These are phyloP conservation scores for Bombus superbus DNA, from an alignment of 1,140 invertebrate genomes.

Conservation along the genomic window DNA sequence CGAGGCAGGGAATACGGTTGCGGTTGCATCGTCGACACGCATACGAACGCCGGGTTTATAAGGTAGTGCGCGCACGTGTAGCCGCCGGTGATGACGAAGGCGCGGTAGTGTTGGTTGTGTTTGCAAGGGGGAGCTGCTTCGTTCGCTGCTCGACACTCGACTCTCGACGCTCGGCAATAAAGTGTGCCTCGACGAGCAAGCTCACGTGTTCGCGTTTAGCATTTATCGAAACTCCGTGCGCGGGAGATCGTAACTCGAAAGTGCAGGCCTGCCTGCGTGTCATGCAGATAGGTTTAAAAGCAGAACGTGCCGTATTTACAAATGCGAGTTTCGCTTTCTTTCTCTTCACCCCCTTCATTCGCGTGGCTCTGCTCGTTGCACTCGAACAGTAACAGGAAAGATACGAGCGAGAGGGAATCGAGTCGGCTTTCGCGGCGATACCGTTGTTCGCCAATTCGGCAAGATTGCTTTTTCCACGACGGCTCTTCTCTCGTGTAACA, in stretches of 20 bases:
- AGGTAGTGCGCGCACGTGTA: slow-evolving; percentile 38
- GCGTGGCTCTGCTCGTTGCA: not conserved
- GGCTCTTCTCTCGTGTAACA: slow-evolving; percentile 50
- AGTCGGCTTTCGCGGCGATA: slow-evolving; percentile 38
- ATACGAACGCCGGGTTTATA: slow-evolving; percentile 21
- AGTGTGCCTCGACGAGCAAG: slow-evolving; percentile 79
- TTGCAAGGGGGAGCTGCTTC: slow-evolving; percentile 48
- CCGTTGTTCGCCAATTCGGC: slow-evolving; percentile 44
- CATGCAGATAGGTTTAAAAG: slow-evolving; percentile 83
- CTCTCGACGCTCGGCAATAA: slow-evolving; percentile 71
- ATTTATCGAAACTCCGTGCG: slow-evolving; percentile 81
- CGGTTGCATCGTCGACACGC: slow-evolving; percentile 17
- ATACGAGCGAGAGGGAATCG: slow-evolving; percentile 24
- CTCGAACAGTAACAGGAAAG: not conserved
- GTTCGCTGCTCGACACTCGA: slow-evolving; percentile 41
- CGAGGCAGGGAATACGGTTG: slow-evolving; percentile 8
- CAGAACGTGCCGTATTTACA: slow-evolving; percentile 81
- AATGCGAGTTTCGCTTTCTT: slow-evolving; percentile 70
- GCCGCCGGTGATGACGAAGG: slow-evolving; percentile 18
- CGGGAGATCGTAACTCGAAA: slow-evolving; percentile 80
- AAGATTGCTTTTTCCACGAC: slow-evolving; percentile 64
- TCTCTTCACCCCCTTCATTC: not conserved
- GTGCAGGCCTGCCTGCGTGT: slow-evolving; percentile 78
- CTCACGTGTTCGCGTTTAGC: slow-evolving; percentile 82
- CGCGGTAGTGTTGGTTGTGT: slow-evolving; percentile 58